Evolutionary conservation across 2,888 invertebrate species (phyloP), one percentile per base, ranked within the genome.

Genomic region (Ypsolopha sequella): DNA sequence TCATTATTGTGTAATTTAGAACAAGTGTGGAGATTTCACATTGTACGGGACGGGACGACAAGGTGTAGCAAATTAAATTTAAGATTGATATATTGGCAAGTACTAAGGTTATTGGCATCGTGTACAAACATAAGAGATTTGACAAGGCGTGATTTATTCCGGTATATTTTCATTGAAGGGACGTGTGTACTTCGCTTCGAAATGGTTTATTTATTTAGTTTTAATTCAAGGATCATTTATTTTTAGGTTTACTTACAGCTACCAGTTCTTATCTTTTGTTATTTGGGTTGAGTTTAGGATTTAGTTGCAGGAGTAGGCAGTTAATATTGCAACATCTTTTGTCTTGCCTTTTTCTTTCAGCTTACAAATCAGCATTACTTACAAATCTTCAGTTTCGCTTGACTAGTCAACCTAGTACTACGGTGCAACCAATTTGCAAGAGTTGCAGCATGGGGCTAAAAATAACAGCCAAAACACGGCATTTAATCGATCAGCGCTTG

Each of bases 61-160:
- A 36, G 47, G 53, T 48, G 53, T 51, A 41, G 41, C 50, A 11
- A 48, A 51, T 53, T 14, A 24, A 50, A 11, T 36, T 47, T 8
- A 11, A 50, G 53, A 53, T 53, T 53, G 53, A 53, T 53, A 36
- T 39, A 39, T 50, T 44, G 52, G 43, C 49, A 10, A 11, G 24
- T 46, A 36, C 36, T 48, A 51, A 44, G 50, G 50, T 50, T 48
- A 53, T 53, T 53, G 53, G 53, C 53, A 51, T 41, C 43, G 36
- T 24, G 24, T 24, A 24, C 24, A 24, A 24, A 24, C 24, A 3
- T 24, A 24, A 4, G 24, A 24, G 2, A 24, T 24, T 24, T 24
- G 24, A 24, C 24, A 24, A 24, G 24, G 4, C 24, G 24, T 24
- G 24, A 24, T 24, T 24, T 24, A 24, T 24, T 24, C 24, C 24